phyloP scores from a whole-genome alignment of 2,888 invertebrate species.

The Euzetes globulus region DNA sequence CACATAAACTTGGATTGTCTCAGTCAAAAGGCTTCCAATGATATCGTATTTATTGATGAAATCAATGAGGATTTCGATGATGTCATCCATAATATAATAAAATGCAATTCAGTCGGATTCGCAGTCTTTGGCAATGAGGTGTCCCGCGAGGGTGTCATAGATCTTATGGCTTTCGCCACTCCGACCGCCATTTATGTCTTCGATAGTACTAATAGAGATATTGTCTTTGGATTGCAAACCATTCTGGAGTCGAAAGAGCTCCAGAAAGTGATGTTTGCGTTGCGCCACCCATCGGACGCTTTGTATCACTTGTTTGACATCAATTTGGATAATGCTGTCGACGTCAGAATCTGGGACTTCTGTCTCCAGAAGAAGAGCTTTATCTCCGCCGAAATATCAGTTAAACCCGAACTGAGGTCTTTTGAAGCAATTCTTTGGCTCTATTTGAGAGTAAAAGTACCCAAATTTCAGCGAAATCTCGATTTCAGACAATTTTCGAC shows the following conservation, averaged over 20 bases:
- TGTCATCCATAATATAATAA: background rate
- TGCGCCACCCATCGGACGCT: background rate
- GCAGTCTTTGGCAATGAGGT: background rate
- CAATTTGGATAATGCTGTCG: background rate
- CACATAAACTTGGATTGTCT: background rate
- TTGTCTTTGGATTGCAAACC: background rate
- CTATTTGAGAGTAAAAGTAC: background rate
- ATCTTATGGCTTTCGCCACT: background rate
- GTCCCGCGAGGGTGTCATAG: background rate
- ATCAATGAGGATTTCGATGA: background rate
- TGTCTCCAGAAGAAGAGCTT: background rate
- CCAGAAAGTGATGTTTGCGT: slow-evolving; percentile 11
- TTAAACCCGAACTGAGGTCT: background rate
- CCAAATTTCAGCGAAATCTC: background rate
- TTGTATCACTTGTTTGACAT: slow-evolving; percentile 11
- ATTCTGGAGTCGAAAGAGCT: background rate
- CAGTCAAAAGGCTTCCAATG: background rate
- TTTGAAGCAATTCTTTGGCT: background rate
- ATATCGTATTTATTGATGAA: background rate
- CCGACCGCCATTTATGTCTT: slow-evolving; percentile 1
- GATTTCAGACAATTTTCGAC: background rate
- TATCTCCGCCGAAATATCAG: background rate
- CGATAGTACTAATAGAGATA: background rate
- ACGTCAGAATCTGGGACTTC: background rate
- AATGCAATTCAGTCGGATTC: background rate